Percentiles rank a stretch among this genome's conserved stretches.
phyloP scores from a whole-genome alignment of 2,888 invertebrate species.

The Chrysomela aeneicollis region DNA sequence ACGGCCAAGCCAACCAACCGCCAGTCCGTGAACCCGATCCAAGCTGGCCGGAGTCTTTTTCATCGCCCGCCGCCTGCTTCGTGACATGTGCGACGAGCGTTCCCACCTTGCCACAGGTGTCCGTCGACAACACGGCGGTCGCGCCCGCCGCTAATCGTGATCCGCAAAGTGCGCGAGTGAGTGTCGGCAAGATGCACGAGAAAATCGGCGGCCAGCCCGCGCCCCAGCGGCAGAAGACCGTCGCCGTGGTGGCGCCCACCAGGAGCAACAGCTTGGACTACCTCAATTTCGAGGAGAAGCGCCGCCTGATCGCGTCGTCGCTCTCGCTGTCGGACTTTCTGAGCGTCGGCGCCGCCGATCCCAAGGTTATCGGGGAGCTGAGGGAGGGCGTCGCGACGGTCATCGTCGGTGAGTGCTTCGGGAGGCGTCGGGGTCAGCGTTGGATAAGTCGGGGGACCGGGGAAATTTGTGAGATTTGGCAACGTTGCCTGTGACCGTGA shows the following conservation, averaged over 20 bases:
- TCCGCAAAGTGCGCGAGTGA: background rate
- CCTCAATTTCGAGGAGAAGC: constrained; percentile 90
- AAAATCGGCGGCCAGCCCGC: constrained; percentile 45
- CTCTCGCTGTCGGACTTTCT: constrained; percentile 84
- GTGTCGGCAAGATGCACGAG: constrained; percentile 49
- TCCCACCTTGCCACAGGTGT: background rate
- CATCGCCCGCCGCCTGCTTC: background rate
- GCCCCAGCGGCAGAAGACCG: constrained; percentile 63
- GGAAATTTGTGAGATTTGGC: no score
- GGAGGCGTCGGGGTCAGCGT: no score
- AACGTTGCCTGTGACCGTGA: background rate
- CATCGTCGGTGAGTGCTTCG: constrained; percentile 56
- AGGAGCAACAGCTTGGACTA: constrained; percentile 87
- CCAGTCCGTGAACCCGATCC: background rate
- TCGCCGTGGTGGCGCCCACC: constrained; percentile 75
- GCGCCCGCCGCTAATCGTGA: no score
- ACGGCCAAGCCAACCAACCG: no score
- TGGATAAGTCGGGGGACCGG: background rate
- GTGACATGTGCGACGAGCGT: background rate
- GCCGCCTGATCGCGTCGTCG: constrained; percentile 88
- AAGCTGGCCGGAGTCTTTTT: background rate
- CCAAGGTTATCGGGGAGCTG: constrained; percentile 54
- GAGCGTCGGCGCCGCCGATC: constrained; percentile 51
- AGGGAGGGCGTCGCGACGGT: constrained; percentile 56
- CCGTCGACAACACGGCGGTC: no score